Conservation (phyloP, 2,113 vertebrate species). For the Mesembrinibis cayennensis region DNA sequence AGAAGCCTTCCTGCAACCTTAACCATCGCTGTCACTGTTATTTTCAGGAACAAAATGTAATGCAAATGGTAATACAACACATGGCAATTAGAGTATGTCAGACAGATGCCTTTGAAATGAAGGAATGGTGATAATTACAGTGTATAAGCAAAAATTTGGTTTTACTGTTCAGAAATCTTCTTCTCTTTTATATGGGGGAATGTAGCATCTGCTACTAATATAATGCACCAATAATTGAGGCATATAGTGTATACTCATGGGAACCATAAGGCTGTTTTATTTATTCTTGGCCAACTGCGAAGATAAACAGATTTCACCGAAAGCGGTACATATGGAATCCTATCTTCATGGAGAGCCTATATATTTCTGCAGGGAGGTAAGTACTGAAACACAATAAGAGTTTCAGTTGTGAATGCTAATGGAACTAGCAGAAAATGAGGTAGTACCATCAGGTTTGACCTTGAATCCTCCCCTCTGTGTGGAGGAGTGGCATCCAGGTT, state of each 20-base stretch:
- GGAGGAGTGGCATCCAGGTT: background rate
- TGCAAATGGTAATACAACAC: background rate
- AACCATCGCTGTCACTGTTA: background rate
- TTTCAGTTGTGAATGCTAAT: slow-evolving; percentile 9
- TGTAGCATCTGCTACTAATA: slow-evolving; percentile 74
- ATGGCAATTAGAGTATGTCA: background rate
- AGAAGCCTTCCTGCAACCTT: background rate
- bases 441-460: background rate
- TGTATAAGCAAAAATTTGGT: slow-evolving; percentile 16
- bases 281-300: slow-evolving; percentile 73
- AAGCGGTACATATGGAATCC: slow-evolving; percentile 46
- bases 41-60: background rate
- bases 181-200: slow-evolving; percentile 53
- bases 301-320: slow-evolving; percentile 75
- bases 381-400: background rate
- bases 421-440: background rate
- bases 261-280: slow-evolving; percentile 68
- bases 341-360: slow-evolving; percentile 39
- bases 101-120: slow-evolving; percentile 37
- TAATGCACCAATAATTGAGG: slow-evolving; percentile 70
- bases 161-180: slow-evolving; percentile 69
- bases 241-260: slow-evolving; percentile 51
- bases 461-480: background rate
- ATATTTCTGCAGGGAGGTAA: slow-evolving; percentile 52
- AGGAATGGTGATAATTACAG: slow-evolving; percentile 42